Conservation (phyloP, 37 sponge, comb jelly and placozoan genomes). For the Aphrocallistes beatrix region DNA sequence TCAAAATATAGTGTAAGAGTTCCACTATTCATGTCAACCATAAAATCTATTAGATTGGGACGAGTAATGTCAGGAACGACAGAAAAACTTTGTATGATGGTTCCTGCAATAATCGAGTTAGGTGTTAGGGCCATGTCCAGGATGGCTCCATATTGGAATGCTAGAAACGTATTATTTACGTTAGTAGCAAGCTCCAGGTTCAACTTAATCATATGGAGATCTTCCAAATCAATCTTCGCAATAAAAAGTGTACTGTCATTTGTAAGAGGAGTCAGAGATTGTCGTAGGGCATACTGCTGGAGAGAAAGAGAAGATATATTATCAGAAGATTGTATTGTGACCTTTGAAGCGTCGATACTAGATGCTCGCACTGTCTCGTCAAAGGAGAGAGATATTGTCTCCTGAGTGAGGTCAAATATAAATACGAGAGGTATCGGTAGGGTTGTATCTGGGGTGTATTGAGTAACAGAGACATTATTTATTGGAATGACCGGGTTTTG, state of each 20-base stretch:
- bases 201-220: slow-evolving; percentile 59
- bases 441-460: slow-evolving; percentile 42
- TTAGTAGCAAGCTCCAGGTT: slow-evolving; percentile 40
- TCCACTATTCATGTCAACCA: slow-evolving; percentile 59
- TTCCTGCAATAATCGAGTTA: slow-evolving; percentile 29
- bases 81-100: slow-evolving; percentile 24
- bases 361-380: slow-evolving; percentile 61
- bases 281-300: background rate
- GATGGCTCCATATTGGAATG: slow-evolving; percentile 29
- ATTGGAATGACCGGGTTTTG: slow-evolving; percentile 40
- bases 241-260: background rate
- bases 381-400: slow-evolving; percentile 49
- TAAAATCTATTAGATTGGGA: slow-evolving; percentile 38
- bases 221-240: slow-evolving; percentile 18
- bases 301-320: background rate
- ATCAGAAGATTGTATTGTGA: slow-evolving; percentile 30
- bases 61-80: slow-evolving; percentile 36
- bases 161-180: slow-evolving; percentile 43
- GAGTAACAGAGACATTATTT: slow-evolving; percentile 30
- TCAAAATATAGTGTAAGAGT: slow-evolving; percentile 42
- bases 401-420: slow-evolving; percentile 54
- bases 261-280: background rate
- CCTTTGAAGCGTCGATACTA: slow-evolving; percentile 24
- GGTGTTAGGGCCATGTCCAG: slow-evolving; percentile 31
- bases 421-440: slow-evolving; percentile 35